Conservation (phyloP, 1,140 invertebrate species). For the Batillaria attramentaria region DNA sequence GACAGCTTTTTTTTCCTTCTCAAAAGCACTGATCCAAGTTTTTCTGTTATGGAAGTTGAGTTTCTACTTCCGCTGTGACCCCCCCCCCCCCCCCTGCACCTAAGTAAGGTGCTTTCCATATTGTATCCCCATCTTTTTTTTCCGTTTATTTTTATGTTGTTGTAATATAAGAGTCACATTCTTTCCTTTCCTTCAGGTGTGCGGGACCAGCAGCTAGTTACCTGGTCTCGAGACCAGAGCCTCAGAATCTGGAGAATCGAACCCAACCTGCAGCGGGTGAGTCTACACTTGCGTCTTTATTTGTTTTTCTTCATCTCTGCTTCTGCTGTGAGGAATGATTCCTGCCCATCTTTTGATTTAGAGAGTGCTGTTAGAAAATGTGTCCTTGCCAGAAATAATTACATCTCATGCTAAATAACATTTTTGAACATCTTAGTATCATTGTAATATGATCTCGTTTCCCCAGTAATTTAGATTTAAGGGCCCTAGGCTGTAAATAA, state of each 20-base stretch:
- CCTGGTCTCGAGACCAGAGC: slow-evolving; percentile 95
- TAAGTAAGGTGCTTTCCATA: no score
- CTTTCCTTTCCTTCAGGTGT: slow-evolving; percentile 69
- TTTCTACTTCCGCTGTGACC: no score
- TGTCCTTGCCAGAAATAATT: neutral
- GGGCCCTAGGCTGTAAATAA: no score
- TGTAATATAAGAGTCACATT: neutral
- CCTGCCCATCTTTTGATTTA: neutral
- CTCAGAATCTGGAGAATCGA: slow-evolving; percentile 93
- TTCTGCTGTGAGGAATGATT: neutral
- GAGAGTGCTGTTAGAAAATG: neutral
- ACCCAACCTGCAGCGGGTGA: slow-evolving; percentile 77
- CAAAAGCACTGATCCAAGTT: no score
- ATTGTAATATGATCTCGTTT: neutral
- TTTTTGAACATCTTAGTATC: neutral
- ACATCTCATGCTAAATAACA: neutral
- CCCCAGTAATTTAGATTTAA: neutral
- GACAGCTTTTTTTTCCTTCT: neutral
- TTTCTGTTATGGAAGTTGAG: no score
- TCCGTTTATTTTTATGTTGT: no score
- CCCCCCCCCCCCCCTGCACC: no score
- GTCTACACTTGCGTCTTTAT: neutral
- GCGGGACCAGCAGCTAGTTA: slow-evolving; percentile 88
- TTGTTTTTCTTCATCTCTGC: no score
- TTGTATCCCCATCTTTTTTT: no score